phyloP scores from a whole-genome alignment of 30 jellyfish, hydroid and myxozoan species.

The Nemopilema nomurai region DNA sequence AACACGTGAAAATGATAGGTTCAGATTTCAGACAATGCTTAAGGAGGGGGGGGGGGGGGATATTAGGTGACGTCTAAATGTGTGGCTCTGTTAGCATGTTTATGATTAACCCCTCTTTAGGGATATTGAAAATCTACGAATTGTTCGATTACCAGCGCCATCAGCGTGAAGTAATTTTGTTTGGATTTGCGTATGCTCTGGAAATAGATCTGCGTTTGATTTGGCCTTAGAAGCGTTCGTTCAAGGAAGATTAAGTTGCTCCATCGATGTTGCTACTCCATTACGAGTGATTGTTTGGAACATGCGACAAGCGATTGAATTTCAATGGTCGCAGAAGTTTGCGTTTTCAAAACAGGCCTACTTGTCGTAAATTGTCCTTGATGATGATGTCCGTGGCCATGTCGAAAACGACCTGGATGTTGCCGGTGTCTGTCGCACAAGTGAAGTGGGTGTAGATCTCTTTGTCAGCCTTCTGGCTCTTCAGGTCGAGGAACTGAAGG shows the following conservation, averaged over 20 bases:
- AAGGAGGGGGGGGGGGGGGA: too few species aligned
- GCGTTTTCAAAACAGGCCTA: conserved; percentile 67
- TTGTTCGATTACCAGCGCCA: not conserved
- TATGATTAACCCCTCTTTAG: not conserved
- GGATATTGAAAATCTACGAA: not conserved
- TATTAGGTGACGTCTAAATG: not conserved
- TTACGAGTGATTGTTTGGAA: not conserved
- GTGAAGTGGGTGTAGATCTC: conserved; percentile 49
- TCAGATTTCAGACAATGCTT: too few species aligned
- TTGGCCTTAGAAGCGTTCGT: not conserved
- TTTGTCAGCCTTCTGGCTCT: conserved; percentile 34
- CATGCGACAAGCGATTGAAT: not conserved
- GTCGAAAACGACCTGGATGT: conserved; percentile 39
- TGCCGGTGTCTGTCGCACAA: conserved; percentile 66
- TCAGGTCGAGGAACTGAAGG: conserved; percentile 20
- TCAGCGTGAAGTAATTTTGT: not conserved
- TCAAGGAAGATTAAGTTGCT: not conserved
- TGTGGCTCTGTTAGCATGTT: not conserved
- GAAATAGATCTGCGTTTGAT: not conserved
- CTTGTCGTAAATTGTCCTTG: conserved; percentile 81
- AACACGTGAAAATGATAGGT: too few species aligned
- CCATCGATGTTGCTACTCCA: not conserved
- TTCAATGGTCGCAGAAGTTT: not conserved
- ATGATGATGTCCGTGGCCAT: conserved; percentile 41
- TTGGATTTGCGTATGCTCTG: not conserved